Percentiles rank a stretch among this genome's conserved stretches.
Evolutionary conservation across 2,113 vertebrate genomes (phyloP).

Genomic region (Spilogale gracilis): DNA sequence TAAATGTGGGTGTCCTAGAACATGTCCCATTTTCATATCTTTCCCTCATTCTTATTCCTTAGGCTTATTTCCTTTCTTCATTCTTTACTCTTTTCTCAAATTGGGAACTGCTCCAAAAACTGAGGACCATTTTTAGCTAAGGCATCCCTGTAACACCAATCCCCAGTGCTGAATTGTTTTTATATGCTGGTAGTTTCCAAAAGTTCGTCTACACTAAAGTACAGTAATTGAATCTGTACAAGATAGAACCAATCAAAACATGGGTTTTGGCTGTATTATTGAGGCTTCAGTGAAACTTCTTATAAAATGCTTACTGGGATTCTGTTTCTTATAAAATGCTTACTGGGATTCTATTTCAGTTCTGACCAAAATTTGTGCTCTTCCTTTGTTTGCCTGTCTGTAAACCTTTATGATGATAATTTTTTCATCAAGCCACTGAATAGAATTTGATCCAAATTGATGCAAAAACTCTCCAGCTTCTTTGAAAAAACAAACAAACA

Average conservation of each 20-base stretch:
- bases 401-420: constrained; percentile 9
- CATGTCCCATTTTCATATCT: neutral
- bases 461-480: neutral
- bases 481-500: neutral
- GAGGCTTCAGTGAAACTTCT: constrained; percentile 3
- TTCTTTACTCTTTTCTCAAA: neutral
- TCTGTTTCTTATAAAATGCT: neutral
- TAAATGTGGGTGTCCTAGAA: neutral
- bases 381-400: neutral
- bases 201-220: neutral
- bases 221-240: neutral
- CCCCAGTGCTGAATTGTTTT: neutral
- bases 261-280: neutral
- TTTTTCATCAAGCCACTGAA: neutral
- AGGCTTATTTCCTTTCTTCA: neutral
- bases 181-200: neutral
- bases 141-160: neutral
- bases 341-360: neutral
- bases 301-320: neutral
- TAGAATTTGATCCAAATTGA: constrained; percentile 7
- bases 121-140: neutral
- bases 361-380: neutral
- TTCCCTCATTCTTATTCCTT: neutral
- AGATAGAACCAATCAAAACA: neutral
- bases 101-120: neutral